These are phyloP conservation scores for Stomatorhinus walkeri DNA, from an alignment of 2,797 vertebrate species.

Conservation along the genomic window DNA sequence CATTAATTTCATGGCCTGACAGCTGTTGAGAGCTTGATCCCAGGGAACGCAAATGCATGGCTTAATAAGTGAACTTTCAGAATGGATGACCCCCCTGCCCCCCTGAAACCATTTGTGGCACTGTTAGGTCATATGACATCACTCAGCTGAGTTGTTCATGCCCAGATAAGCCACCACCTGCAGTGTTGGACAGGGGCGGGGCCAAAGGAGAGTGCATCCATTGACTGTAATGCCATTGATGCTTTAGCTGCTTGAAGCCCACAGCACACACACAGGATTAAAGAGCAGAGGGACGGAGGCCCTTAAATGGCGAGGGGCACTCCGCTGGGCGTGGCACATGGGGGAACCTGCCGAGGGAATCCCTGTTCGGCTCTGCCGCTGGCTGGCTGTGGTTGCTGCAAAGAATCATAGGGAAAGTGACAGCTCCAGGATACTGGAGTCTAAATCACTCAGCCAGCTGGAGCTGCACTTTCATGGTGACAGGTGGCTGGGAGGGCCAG, in stretches of 20 bases:
- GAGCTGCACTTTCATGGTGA: neutral
- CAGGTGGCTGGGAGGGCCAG: neutral
- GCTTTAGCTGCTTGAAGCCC: neutral
- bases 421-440: neutral
- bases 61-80: conserved; percentile 52
- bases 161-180: neutral
- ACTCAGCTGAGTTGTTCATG: neutral
- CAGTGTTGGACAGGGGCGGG: neutral
- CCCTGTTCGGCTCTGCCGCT: neutral
- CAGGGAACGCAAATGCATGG: conserved; percentile 53
- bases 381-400: neutral
- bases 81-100: conserved; percentile 26
- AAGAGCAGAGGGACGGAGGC: conserved; percentile 66
- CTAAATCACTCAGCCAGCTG: neutral
- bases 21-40: conserved; percentile 56
- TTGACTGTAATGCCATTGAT: neutral
- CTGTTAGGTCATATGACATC: neutral
- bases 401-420: neutral
- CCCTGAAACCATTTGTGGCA: conserved; percentile 7
- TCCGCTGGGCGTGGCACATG: conserved; percentile 57
- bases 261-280: conserved; percentile 43
- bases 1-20: conserved; percentile 58
- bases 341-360: conserved; percentile 37
- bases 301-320: conserved; percentile 68
- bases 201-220: neutral